Evolutionary conservation across 1,140 invertebrate genomes (phyloP).

Genomic region (Leptinotarsa lineolata): DNA sequence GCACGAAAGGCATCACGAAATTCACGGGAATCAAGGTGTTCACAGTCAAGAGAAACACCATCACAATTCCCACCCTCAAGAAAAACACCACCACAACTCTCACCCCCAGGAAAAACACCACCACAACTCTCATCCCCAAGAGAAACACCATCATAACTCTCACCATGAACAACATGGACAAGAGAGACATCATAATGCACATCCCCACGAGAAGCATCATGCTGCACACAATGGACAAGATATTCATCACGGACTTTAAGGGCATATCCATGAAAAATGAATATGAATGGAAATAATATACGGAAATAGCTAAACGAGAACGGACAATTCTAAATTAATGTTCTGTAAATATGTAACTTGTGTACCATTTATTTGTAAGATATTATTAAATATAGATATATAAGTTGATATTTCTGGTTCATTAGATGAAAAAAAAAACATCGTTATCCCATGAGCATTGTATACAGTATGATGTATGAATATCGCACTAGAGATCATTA

Average conservation of each 20-base stretch:
- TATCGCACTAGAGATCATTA: too few relatives aligned
- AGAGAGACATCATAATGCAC: not conserved
- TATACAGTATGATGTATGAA: too few relatives aligned
- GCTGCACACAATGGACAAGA: not conserved
- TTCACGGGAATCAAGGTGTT: not conserved
- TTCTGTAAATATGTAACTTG: not conserved
- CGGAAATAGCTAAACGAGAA: not conserved
- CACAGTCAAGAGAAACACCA: not conserved
- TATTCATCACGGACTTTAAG: not conserved
- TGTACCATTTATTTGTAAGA: conserved; percentile 6
- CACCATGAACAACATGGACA: not conserved
- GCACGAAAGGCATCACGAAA: not conserved
- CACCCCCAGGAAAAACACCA: conserved; percentile 9
- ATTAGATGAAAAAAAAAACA: too few relatives aligned
- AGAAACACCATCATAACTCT: conserved; percentile 6
- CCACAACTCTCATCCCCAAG: not conserved
- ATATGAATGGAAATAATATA: too few relatives aligned
- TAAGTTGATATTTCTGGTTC: too few relatives aligned
- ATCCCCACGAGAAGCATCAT: conserved; percentile 11
- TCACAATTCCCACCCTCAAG: not conserved
- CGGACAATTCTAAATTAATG: not conserved
- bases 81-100: conserved; percentile 1
- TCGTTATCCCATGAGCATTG: too few relatives aligned
- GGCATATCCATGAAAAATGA: not conserved
- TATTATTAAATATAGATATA: not conserved